Evolutionary conservation across 2,888 invertebrate genomes (phyloP).

Genomic region (Chloromyia formosa): DNA sequence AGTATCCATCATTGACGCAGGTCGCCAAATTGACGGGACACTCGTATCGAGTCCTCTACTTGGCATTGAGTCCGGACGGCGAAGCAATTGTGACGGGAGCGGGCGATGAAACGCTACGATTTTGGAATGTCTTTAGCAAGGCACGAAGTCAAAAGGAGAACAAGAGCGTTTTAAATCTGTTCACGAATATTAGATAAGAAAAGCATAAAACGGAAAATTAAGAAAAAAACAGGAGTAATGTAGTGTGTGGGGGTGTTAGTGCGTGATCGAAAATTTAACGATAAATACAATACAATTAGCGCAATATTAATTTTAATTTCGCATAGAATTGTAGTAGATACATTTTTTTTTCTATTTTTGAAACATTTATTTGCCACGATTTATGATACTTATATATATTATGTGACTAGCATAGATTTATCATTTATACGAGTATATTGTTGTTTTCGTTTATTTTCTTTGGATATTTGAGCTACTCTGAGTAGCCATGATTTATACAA

Average conservation of each 20-base stretch:
- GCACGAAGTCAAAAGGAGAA: slow-evolving; percentile 93
- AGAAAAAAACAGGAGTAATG: neutral
- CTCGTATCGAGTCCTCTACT: slow-evolving; percentile 92
- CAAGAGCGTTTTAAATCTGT: slow-evolving; percentile 91
- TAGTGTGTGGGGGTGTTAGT: no score
- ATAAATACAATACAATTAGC: slow-evolving; percentile 19
- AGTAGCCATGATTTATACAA: slow-evolving; percentile 32
- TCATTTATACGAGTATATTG: neutral
- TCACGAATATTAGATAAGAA: slow-evolving; percentile 82
- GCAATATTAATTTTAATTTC: slow-evolving; percentile 44
- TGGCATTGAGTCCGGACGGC: slow-evolving; percentile 97
- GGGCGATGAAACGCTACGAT: slow-evolving; percentile 96
- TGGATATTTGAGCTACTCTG: neutral
- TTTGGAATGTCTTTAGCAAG: slow-evolving; percentile 99
- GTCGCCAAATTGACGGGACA: slow-evolving; percentile 98
- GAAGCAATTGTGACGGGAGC: slow-evolving; percentile 99
- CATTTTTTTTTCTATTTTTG: slow-evolving; percentile 31
- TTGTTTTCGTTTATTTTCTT: slow-evolving; percentile 33
- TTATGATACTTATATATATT: neutral
- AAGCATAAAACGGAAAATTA: slow-evolving; percentile 2
- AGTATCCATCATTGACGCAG: slow-evolving; percentile 95
- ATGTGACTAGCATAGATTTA: neutral
- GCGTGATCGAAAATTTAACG: neutral
- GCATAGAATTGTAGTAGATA: slow-evolving; percentile 41
- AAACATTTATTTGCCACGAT: neutral